Evolutionary conservation across 2,797 vertebrate species (phyloP).

Genomic region (Ceyx erithaca): DNA sequence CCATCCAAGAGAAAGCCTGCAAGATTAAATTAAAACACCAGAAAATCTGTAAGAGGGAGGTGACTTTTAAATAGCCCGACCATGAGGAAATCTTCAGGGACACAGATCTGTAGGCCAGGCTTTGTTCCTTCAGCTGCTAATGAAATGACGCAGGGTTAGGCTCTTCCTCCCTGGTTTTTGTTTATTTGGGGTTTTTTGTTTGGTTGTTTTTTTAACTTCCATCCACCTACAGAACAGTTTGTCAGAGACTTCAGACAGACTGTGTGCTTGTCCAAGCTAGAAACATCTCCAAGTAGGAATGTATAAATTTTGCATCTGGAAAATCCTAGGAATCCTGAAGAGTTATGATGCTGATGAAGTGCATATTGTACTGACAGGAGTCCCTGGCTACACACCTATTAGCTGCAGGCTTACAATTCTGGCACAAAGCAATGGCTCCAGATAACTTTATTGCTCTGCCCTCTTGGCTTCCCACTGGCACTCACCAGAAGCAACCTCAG

Average conservation of each 20-base stretch:
- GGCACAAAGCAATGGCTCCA: not conserved
- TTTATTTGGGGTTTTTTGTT: too few relatives aligned
- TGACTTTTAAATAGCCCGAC: slow-evolving; percentile 32
- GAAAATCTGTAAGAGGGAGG: slow-evolving; percentile 35
- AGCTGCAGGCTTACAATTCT: not conserved
- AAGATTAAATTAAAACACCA: not conserved
- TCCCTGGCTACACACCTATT: not conserved
- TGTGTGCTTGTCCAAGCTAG: not conserved
- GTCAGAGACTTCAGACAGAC: not conserved
- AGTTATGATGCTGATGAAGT: not conserved
- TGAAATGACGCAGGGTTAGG: not conserved
- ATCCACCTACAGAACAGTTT: not conserved
- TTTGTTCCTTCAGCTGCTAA: slow-evolving; percentile 17
- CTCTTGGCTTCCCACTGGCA: not conserved
- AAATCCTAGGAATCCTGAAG: not conserved
- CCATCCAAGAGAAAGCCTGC: not conserved
- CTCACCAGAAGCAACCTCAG: too few relatives aligned
- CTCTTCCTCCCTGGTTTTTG: not conserved
- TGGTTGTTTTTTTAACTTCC: not conserved
- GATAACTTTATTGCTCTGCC: not conserved
- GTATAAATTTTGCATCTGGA: not conserved
- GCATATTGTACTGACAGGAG: rapidly evolving
- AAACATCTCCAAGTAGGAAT: not conserved
- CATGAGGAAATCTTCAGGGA: slow-evolving; percentile 53
- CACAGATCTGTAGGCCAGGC: not conserved